A percentile compares a stretch with the other conserved stretches of the same genome.
Conservation (phyloP, 2,113 vertebrate genomes). For the Callaeas wilsoni region DNA sequence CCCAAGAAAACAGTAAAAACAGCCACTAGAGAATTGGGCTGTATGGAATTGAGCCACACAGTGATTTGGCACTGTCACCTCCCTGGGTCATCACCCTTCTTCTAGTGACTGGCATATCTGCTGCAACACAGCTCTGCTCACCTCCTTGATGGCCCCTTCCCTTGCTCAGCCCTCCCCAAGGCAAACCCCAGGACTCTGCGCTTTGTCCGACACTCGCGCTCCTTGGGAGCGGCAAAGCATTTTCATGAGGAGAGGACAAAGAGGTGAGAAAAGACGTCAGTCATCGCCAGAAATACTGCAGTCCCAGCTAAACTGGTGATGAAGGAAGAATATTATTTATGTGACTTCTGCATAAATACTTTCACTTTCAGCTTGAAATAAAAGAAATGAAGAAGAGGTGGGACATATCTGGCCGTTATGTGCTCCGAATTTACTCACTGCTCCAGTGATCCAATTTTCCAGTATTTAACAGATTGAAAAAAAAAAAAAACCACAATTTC, state of each 20-base stretch:
- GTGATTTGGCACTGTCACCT: neutral
- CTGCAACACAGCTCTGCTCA: constrained; percentile 15
- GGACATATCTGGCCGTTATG: neutral
- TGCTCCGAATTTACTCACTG: neutral
- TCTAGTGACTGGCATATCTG: constrained; percentile 23
- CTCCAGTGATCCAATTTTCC: neutral
- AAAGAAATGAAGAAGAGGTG: neutral
- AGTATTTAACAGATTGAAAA: neutral
- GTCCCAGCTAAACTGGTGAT: neutral
- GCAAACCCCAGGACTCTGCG: neutral
- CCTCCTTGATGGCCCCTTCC: neutral
- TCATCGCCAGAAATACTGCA: neutral
- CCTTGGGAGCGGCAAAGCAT: constrained; percentile 3
- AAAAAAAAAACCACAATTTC: neutral
- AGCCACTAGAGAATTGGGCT: neutral
- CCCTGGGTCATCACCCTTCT: neutral
- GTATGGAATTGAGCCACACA: neutral
- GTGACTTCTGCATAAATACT: neutral
- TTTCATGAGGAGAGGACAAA: constrained; percentile 63
- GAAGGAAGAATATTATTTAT: neutral
- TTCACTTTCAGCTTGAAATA: neutral
- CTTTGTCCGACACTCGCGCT: constrained; percentile 16
- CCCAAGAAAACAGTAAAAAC: neutral
- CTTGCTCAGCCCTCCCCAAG: constrained; percentile 20
- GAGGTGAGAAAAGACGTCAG: constrained; percentile 43